phyloP scores from a whole-genome alignment of 2,113 vertebrate genomes.

The Stigmatopora argus region DNA sequence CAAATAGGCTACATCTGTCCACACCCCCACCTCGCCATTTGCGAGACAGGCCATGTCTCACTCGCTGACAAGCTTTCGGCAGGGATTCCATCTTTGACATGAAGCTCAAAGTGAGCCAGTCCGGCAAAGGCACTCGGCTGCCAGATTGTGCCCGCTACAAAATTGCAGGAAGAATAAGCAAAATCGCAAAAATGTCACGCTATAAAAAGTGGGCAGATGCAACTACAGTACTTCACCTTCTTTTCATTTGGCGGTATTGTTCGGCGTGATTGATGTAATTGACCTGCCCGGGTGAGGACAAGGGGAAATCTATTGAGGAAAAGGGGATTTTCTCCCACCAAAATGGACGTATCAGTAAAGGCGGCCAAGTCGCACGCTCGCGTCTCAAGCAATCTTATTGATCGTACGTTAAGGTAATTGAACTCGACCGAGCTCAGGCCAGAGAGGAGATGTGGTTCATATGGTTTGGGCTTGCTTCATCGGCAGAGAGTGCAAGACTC shows the following conservation, averaged over 20 bases:
- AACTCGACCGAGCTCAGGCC: constrained; percentile 45
- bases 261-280: constrained; percentile 63
- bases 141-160: constrained; percentile 44
- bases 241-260: constrained; percentile 53
- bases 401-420: constrained; percentile 63
- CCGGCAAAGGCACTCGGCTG: constrained; percentile 50
- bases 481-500: neutral
- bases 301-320: constrained; percentile 46
- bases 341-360: constrained; percentile 55
- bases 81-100: constrained; percentile 50
- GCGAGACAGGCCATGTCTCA: constrained; percentile 55
- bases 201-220: constrained; percentile 9
- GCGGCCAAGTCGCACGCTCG: constrained; percentile 59
- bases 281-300: constrained; percentile 44
- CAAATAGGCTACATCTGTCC: constrained; percentile 22
- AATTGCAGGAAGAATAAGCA: constrained; percentile 37
- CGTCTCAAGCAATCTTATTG: constrained; percentile 62
- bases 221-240: constrained; percentile 41
- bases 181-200: constrained; percentile 44
- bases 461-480: constrained; percentile 18
- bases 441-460: constrained; percentile 50
- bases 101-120: constrained; percentile 41
- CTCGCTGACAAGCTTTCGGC: constrained; percentile 57
- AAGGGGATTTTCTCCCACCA: constrained; percentile 44
- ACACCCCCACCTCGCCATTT: neutral